Base-by-base conservation (phyloP, 2,113 vertebrate species). In the Scalopus aquaticus region DNA sequence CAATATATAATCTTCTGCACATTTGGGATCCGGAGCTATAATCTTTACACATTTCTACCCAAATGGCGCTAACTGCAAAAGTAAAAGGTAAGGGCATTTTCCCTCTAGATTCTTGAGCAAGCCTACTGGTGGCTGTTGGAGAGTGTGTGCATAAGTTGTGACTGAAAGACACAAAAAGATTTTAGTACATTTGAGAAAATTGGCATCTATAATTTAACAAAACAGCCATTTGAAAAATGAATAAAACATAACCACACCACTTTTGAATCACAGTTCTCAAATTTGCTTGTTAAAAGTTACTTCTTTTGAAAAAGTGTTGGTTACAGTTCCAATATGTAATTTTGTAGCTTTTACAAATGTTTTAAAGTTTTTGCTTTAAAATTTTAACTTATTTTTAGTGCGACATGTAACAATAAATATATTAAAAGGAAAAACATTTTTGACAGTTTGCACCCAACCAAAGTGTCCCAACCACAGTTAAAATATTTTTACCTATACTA, bases 151-250 rank as follows among this genome's bases (percentile, higher is more conserved):
- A 0, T 9, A 17, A 62, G 19, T 77, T 28, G 93, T 79, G 30
- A 95, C 44, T 93, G 37, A 96, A 91, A 93, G 86, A 96, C 62
- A 28, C 72, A 96, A 96, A 87, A 90, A 56, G 9, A 84, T 73
- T 95, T 74, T 54, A 49, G 26, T 39, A 20, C 32, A 91, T 74
- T 79, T 87, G 49, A 84, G 44, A 78, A 89, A 90, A 70, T 42
- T 85, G 62, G 39, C 37, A 96, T 96, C 64, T 96, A 96, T 97
- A 95, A 96, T 97, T 97, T 93, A 97, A 95, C 84, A 96, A 86
- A 97, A 82, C 51, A 58, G 60, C 39, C 58, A 87, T 96, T 97
- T 94, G 74, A 51, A 96, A 95, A 95, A 97, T 95, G 82, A 97
- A 96, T 97, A 95, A 97, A 97, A 93, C n/a, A 94, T 94, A 11